Conservation (phyloP, 2,113 vertebrate species). For the Verasper variegatus region DNA sequence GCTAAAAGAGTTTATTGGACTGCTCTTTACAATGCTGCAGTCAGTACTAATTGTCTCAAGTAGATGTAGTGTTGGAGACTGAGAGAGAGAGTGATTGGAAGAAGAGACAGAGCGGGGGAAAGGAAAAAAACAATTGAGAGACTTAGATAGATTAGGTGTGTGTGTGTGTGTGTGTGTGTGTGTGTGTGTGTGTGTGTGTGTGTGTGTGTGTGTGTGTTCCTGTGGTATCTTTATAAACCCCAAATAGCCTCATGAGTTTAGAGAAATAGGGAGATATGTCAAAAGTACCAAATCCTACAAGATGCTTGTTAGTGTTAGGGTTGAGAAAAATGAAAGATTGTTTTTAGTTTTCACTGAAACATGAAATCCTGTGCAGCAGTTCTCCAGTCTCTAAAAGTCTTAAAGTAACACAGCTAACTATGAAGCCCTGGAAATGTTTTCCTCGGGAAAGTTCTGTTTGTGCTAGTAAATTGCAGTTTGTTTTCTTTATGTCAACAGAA, state of each 20-base stretch:
- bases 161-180: constrained; percentile 3
- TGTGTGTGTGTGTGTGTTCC: constrained; percentile 8
- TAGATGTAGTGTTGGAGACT: constrained; percentile 50
- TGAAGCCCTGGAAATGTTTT: neutral
- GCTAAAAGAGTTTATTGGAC: neutral
- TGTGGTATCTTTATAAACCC: constrained; percentile 20
- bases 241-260: constrained; percentile 3
- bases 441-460: neutral
- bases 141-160: constrained; percentile 51
- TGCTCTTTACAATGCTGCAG: constrained; percentile 29
- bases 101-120: constrained; percentile 2
- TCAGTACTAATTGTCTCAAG: constrained; percentile 67
- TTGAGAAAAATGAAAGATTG: neutral
- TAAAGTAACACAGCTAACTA: neutral
- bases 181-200: constrained; percentile 4
- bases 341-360: neutral
- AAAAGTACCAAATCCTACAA: neutral
- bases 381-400: neutral
- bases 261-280: neutral
- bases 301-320: neutral
- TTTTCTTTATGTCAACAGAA: neutral
- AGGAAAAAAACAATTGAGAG: constrained; percentile 53
- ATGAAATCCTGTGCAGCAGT: neutral
- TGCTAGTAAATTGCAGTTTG: neutral
- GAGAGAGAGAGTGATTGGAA: constrained; percentile 48